Base-by-base conservation (phyloP, 2,113 vertebrate species). In the Acanthisitta chloris region DNA sequence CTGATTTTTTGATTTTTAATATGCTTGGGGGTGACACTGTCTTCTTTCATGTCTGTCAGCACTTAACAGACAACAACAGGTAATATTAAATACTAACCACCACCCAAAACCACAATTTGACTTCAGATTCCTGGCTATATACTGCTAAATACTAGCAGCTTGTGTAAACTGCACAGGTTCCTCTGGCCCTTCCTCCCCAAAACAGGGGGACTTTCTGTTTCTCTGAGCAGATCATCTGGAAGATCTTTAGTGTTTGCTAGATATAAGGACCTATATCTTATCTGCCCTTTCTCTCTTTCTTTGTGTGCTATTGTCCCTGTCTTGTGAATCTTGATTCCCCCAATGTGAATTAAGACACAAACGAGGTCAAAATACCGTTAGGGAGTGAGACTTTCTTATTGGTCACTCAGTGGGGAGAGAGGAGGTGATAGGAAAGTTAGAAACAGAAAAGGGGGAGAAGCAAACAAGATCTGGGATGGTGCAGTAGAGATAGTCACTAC, bases 1-100 rank as follows among this genome's bases (percentile, higher is more conserved):
- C 64, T 74, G 72, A 88, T 93, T 73, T 72, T 78, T 58, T 78
- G 62, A 93, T 88, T 58, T 19, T 54, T 87, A 83, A 54, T 51
- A 46, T 12, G 21, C 51, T 81, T 81, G 18, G 16, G 9, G 9
- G 24, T 65, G 67, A 67, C 61, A 70, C 38, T 38, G 9, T 17
- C 28, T 67, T 36, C 21, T 78, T 71, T 20, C 25, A 20, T 9
- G 28, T 48, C 74, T 93, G 48, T 88, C 67, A 80, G 67, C 59
- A 67, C 64, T 90, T 81, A 81, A 33, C 24, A 95, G 61, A 86
- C 23, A 92, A 67, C 74, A 78, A 34, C 0, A 2, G 17, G 67
- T 93, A 83, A 94, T 67, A 86, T 40, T 33, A 81, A 86, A 90
- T 92, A 77, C 28, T 17, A 93, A 59, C 21, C 18, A 57, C 17